Evolutionary conservation across 2,113 vertebrate genomes (phyloP).

Genomic region (Burhinus oedicnemus): DNA sequence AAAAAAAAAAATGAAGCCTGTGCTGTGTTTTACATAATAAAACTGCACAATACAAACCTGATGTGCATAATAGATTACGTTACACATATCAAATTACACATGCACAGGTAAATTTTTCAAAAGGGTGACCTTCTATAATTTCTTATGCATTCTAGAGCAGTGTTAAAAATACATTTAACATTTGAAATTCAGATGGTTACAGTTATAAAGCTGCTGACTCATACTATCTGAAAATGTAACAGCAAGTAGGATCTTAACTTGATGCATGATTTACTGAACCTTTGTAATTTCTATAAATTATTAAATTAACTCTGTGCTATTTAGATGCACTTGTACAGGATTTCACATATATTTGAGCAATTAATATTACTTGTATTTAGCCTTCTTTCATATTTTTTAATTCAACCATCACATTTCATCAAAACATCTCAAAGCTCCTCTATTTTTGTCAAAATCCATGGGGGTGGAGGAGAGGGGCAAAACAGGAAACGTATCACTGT

Average conservation of each 20-base stretch:
- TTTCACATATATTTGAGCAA: conserved; percentile 30
- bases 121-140: conserved; percentile 75
- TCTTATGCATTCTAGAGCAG: conserved; percentile 80
- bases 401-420: background rate
- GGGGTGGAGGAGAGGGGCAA: background rate
- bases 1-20: background rate
- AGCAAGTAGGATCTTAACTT: conserved; percentile 43
- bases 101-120: conserved; percentile 65
- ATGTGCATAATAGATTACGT: conserved; percentile 58
- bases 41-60: conserved; percentile 24
- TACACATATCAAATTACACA: conserved; percentile 72
- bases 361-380: conserved; percentile 8
- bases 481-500: background rate
- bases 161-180: conserved; percentile 87
- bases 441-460: background rate
- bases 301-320: conserved; percentile 65
- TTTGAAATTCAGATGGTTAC: conserved; percentile 91
- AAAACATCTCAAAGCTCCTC: background rate
- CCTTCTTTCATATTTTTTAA: background rate
- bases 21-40: background rate
- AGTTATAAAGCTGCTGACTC: conserved; percentile 90
- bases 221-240: conserved; percentile 79
- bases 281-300: conserved; percentile 74
- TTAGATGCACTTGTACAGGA: conserved; percentile 45
- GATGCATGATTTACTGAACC: conserved; percentile 67